Percentiles rank a stretch among this genome's conserved stretches.
Evolutionary conservation across 2,797 vertebrate species (phyloP).

Genomic region (Loris lydekkerianus): DNA sequence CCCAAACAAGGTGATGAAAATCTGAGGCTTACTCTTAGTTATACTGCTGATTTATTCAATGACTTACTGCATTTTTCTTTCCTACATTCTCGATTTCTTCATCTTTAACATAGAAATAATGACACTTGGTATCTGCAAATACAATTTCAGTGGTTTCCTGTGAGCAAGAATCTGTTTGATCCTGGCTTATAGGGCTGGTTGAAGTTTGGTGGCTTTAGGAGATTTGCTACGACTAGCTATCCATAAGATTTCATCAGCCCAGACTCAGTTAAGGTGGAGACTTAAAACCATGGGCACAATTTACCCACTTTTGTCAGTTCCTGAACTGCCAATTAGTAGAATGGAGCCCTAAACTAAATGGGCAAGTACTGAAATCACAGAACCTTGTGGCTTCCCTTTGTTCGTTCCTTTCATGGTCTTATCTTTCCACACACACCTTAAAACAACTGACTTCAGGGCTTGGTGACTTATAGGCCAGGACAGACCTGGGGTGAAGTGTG

Average conservation of each 20-base stretch:
- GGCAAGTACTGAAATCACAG: background rate
- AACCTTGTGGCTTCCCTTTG: background rate
- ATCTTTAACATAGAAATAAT: constrained; percentile 26
- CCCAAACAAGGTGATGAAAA: constrained; percentile 62
- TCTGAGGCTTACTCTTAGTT: constrained; percentile 25
- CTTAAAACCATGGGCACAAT: background rate
- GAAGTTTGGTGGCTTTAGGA: constrained; percentile 3
- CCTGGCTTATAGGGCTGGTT: constrained; percentile 8
- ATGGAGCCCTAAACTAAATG: background rate
- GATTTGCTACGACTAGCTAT: background rate
- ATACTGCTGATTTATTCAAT: background rate
- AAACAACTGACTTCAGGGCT: background rate
- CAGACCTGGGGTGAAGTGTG: background rate
- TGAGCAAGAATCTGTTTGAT: background rate
- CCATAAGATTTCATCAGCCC: background rate
- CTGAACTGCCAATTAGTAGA: background rate
- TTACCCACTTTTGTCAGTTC: background rate
- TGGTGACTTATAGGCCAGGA: background rate
- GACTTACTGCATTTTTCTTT: constrained; percentile 32
- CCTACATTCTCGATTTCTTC: constrained; percentile 51
- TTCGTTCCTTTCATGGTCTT: background rate
- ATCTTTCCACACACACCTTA: background rate
- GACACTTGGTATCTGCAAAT: constrained; percentile 46
- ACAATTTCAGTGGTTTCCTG: background rate
- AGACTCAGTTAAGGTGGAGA: background rate